A percentile compares a stretch with the other conserved stretches of the same genome.
phyloP scores from a whole-genome alignment of 2,113 vertebrate genomes.

The Rhinogobius similis region DNA sequence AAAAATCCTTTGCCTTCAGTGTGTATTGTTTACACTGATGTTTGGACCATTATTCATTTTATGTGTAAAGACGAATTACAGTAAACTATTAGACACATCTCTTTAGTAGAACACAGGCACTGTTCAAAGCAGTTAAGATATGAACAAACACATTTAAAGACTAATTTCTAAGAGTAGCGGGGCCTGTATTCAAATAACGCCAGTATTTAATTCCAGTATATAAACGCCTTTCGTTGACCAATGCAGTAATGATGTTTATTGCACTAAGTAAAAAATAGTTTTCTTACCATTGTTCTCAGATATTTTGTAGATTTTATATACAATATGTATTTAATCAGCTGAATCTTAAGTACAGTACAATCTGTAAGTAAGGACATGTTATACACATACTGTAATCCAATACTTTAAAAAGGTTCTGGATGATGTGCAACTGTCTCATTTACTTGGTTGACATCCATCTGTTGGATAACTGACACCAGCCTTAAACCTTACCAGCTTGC shows the following conservation, averaged over 20 bases:
- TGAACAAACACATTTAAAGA: too few relatives aligned
- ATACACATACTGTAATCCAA: background rate
- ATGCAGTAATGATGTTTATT: background rate
- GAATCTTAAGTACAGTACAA: background rate
- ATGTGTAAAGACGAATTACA: too few relatives aligned
- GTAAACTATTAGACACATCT: background rate
- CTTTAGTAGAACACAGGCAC: background rate
- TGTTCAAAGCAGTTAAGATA: background rate
- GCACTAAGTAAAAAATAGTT: background rate
- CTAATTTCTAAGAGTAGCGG: background rate
- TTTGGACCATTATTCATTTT: slow-evolving; percentile 22
- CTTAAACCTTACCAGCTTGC: background rate
- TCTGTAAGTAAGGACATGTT: background rate
- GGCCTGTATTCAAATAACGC: background rate
- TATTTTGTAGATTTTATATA: background rate
- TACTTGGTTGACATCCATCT: too few relatives aligned
- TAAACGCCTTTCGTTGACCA: background rate
- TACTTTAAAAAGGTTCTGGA: too few relatives aligned
- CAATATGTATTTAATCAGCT: background rate
- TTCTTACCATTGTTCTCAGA: background rate
- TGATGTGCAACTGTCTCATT: too few relatives aligned
- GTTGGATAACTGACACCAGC: background rate
- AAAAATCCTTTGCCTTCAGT: slow-evolving; percentile 12
- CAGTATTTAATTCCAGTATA: background rate
- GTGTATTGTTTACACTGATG: slow-evolving; percentile 22